A percentile compares a stretch with the other conserved stretches of the same genome.
Evolutionary conservation across 2,113 vertebrate species (phyloP).

Genomic region (Canis aureus): DNA sequence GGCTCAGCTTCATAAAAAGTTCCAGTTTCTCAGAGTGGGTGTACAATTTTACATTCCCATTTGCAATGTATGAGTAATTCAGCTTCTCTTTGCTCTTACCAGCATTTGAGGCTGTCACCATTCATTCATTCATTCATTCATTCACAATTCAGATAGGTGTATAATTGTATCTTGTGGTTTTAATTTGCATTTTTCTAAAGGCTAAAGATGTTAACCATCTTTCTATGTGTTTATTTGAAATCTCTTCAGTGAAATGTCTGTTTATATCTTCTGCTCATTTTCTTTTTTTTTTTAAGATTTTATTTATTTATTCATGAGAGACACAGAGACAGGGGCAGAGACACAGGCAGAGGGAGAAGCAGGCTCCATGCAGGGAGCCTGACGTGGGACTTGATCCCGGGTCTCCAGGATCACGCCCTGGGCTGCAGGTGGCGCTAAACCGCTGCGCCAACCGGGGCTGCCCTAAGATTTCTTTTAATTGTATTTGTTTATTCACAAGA

Average conservation of each 20-base stretch:
- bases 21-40: not conserved
- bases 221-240: not conserved
- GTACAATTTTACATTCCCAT: not conserved
- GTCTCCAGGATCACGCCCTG: too few relatives aligned
- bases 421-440: too few relatives aligned
- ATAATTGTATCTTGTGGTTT: not conserved
- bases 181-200: not conserved
- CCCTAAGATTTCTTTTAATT: too few relatives aligned
- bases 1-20: not conserved
- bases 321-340: too few relatives aligned
- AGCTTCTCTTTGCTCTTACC: not conserved
- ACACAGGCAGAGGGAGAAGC: too few relatives aligned
- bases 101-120: not conserved
- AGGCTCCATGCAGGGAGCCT: too few relatives aligned
- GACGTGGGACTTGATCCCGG: too few relatives aligned
- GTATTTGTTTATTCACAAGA: too few relatives aligned
- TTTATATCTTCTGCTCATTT: not conserved
- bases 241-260: not conserved
- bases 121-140: not conserved
- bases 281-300: too few relatives aligned
- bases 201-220: not conserved
- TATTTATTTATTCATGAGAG: too few relatives aligned
- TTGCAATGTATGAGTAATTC: not conserved
- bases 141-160: not conserved
- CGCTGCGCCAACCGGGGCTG: too few relatives aligned